Percentiles rank a stretch among this genome's conserved stretches.
Evolutionary conservation across 1,140 invertebrate genomes (phyloP).

Genomic region (Drosophila elegans): DNA sequence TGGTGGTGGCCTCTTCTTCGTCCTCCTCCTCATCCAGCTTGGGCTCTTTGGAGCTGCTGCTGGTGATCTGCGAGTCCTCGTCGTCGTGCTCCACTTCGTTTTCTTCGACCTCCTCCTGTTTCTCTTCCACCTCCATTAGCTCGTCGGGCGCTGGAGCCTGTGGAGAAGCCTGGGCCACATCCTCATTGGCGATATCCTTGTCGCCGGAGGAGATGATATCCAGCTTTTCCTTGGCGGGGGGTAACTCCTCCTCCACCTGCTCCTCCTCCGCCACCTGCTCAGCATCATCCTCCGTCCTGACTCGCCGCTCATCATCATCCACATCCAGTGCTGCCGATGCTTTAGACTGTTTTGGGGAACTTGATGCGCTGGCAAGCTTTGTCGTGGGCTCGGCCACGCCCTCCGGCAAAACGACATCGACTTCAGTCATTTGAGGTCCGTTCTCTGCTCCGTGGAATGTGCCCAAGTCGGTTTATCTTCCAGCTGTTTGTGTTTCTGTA

Average conservation of each 20-base stretch:
- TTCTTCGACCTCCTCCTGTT: conserved; percentile 5
- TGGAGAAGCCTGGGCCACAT: conserved; percentile 40
- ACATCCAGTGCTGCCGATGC: conserved; percentile 4
- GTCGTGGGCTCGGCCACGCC: conserved; percentile 75
- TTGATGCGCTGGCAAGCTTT: conserved; percentile 68
- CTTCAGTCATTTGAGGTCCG: conserved; percentile 82
- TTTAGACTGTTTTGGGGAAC: conserved; percentile 17
- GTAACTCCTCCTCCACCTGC: background rate
- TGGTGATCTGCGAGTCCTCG: conserved; percentile 76
- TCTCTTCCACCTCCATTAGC: conserved; percentile 59
- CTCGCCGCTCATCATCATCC: no score
- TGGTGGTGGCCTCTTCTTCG: conserved; percentile 70
- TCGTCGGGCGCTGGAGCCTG: conserved; percentile 40
- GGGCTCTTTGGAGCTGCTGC: conserved; percentile 58
- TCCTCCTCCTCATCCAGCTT: conserved; percentile 38
- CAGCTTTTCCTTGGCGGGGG: conserved; percentile 9
- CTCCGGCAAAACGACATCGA: conserved; percentile 83
- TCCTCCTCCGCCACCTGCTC: conserved; percentile 7
- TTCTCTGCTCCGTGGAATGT: conserved; percentile 66
- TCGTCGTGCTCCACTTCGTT: conserved; percentile 38
- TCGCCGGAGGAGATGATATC: conserved; percentile 7
- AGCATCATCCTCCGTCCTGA: conserved; percentile 6
- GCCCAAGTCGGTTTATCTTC: conserved; percentile 47
- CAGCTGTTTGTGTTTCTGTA: conserved; percentile 37
- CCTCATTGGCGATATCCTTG: conserved; percentile 24